Conservation (phyloP, 2,888 invertebrate species). For the Scaptomyza cyrtandrae region DNA sequence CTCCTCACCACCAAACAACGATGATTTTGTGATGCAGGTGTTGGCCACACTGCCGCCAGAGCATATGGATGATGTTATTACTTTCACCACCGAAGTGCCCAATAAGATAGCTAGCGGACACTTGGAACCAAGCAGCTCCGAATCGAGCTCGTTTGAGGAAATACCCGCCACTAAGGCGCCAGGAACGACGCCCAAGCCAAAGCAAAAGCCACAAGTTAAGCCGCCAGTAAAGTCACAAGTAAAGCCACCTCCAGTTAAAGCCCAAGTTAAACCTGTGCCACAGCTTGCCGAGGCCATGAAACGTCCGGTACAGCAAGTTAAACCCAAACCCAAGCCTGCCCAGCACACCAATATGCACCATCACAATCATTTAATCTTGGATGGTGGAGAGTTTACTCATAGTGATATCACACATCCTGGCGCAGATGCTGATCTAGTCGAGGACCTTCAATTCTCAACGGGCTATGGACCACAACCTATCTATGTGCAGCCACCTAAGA, state of each 20-base stretch:
- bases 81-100: conserved; percentile 82
- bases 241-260: conserved; percentile 13
- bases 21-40: conserved; percentile 82
- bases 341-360: conserved; percentile 59
- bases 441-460: conserved; percentile 85
- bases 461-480: conserved; percentile 85
- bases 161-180: conserved; percentile 49
- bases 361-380: conserved; percentile 75
- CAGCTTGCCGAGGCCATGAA: conserved; percentile 63
- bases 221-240: conserved; percentile 13
- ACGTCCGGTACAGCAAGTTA: conserved; percentile 46
- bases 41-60: conserved; percentile 76
- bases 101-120: conserved; percentile 77
- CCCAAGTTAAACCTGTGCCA: conserved; percentile 39
- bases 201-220: conserved; percentile 29
- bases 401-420: conserved; percentile 87
- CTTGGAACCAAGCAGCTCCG: conserved; percentile 74
- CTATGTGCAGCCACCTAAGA: conserved; percentile 77
- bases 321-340: conserved; percentile 48
- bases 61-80: conserved; percentile 54
- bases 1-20: conserved; percentile 74
- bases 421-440: conserved; percentile 88
- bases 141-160: conserved; percentile 81
- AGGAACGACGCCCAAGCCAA: conserved; percentile 39
- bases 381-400: conserved; percentile 85